Base-by-base conservation (phyloP, 53 echinoderm and acorn worm species). In the Zoroaster sp. region DNA sequence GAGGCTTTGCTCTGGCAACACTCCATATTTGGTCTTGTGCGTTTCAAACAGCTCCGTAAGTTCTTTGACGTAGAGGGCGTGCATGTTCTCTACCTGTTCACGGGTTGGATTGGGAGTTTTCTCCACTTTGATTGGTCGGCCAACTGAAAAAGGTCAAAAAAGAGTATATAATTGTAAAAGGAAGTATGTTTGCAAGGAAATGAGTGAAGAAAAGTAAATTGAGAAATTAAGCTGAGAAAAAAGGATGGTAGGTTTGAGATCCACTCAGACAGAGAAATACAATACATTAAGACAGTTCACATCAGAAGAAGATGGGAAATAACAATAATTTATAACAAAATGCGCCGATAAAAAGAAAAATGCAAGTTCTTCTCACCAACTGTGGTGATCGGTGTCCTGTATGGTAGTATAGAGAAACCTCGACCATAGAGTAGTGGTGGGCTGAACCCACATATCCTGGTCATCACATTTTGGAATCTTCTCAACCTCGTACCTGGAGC, bases 91-190 rank as follows among this genome's bases (percentile, higher is more conserved):
- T 5, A 97, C 92, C 71, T 92, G 94, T 35, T 94, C 94, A 18
- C 90, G 69, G 25, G 94, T 87, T 37, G 97, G 97, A 28, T 86
- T 35, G 31, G 78, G 73, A 42, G 73, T 94, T 92, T 92, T 92
- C 82, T 95, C 69, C 40, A 97, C 97, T 4, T 85, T 72, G 69
- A 97, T 94, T 46, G 97, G 97, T 66, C 79, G 69, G 51, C 97
- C 97, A 13, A 97, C 97, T 97, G 59, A 1, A 40, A 37, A 38
- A 65, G 20, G 35, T 40, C 35, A 71, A 42, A 70, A 39, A 83
- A 28, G 55, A 83, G 4, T 35, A 3, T n/a, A n/a, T n/a, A n/a
- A n/a, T n/a, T n/a, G n/a, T n/a, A n/a, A n/a, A n/a, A n/a, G n/a
- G n/a, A n/a, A n/a, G n/a, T n/a, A n/a, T n/a, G n/a, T n/a, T n/a